Evolutionary conservation across 2,797 vertebrate genomes (phyloP).

Genomic region (Gallinago nigripennis): DNA sequence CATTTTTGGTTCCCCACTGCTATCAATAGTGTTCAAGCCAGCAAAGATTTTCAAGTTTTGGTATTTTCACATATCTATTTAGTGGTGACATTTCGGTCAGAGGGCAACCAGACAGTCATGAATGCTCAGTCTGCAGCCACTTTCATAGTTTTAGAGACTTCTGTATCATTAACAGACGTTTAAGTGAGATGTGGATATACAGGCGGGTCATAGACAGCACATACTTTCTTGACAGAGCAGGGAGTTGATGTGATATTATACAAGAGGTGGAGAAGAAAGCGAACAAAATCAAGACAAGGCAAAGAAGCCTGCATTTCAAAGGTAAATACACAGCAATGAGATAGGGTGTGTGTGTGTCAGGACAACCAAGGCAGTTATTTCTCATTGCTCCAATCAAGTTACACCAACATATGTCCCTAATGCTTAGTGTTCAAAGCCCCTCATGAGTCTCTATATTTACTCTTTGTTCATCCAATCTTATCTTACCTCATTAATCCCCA

Average conservation of each 20-base stretch:
- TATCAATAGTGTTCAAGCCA: neutral
- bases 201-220: neutral
- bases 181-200: neutral
- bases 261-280: neutral
- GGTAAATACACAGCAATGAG: neutral
- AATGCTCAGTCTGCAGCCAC: neutral
- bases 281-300: neutral
- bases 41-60: neutral
- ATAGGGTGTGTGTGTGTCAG: neutral
- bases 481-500: neutral
- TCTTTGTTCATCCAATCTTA: neutral
- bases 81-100: neutral
- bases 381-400: neutral
- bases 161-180: neutral
- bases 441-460: neutral
- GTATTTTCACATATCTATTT: neutral
- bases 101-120: neutral
- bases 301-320: neutral
- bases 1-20: neutral
- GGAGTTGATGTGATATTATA: neutral
- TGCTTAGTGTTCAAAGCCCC: neutral
- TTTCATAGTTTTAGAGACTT: fast-evolving
- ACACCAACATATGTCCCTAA: neutral
- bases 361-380: neutral
- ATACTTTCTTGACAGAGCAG: neutral